phyloP scores from a whole-genome alignment of 2,797 vertebrate genomes.

The Glossophaga mutica region DNA sequence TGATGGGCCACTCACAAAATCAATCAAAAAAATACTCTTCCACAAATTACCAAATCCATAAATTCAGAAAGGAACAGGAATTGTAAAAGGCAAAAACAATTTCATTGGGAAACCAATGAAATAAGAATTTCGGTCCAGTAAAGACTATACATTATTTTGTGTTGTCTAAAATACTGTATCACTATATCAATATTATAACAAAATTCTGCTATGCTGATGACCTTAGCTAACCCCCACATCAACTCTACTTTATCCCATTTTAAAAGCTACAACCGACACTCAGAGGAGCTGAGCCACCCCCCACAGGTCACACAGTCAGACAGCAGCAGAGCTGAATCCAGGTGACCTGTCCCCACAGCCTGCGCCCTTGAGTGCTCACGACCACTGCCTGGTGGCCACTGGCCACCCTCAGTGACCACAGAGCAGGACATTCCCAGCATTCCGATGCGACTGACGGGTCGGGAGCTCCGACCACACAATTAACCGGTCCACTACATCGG shows the following conservation, averaged over 20 bases:
- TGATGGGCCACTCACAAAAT: background rate
- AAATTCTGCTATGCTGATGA: background rate
- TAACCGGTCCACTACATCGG: background rate
- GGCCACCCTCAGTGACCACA: too few species aligned
- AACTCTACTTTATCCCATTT: background rate
- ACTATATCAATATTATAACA: background rate
- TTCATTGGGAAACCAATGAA: constrained; percentile 29
- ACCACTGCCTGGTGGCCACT: too few species aligned
- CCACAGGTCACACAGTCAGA: background rate
- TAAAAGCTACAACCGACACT: background rate
- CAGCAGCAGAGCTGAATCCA: background rate
- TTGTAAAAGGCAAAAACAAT: background rate
- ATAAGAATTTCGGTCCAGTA: background rate
- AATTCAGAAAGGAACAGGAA: background rate
- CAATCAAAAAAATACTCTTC: background rate
- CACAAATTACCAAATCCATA: background rate
- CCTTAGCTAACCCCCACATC: background rate
- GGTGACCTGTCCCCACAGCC: background rate
- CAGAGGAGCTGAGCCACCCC: background rate
- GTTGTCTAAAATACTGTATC: background rate
- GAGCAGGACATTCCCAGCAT: background rate
- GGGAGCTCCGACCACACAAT: background rate
- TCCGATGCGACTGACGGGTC: background rate
- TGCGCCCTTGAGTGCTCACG: background rate
- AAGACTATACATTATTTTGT: background rate